A percentile compares a stretch with the other conserved stretches of the same genome.
Evolutionary conservation across 2,888 invertebrate genomes (phyloP).

Genomic region (Sarcophaga carnaria): DNA sequence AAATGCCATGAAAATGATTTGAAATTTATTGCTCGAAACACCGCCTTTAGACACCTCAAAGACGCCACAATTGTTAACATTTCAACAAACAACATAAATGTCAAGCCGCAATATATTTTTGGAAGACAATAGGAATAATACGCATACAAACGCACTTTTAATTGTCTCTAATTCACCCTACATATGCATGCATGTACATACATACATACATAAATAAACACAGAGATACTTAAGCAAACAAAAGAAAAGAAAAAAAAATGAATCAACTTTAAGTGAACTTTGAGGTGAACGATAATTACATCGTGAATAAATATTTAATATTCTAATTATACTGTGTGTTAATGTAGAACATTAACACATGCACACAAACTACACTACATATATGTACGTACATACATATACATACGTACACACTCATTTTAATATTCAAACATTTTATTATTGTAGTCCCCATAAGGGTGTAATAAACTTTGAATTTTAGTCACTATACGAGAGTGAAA

Average conservation of each 20-base stretch:
- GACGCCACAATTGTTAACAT: constrained; percentile 51
- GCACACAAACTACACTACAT: neutral
- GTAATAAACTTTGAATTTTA: constrained; percentile 9
- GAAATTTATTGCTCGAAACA: too few species aligned
- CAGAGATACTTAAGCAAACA: neutral
- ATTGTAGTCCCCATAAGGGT: constrained; percentile 10
- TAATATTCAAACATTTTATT: constrained; percentile 2
- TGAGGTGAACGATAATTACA: constrained; percentile 51
- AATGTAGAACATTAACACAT: constrained; percentile 1
- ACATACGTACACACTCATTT: neutral
- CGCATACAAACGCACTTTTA: too few species aligned
- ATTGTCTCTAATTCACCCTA: too few species aligned
- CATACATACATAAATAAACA: too few species aligned
- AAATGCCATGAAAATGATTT: too few species aligned
- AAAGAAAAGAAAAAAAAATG: constrained; percentile 22
- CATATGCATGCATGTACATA: too few species aligned
- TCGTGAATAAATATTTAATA: constrained; percentile 58
- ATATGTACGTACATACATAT: neutral
- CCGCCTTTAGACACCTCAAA: constrained; percentile 29
- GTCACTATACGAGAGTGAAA: neutral
- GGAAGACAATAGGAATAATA: too few species aligned
- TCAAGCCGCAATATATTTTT: too few species aligned
- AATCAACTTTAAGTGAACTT: constrained; percentile 31
- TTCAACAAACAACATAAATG: constrained; percentile 15
- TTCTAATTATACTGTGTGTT: constrained; percentile 51